A percentile compares a stretch with the other conserved stretches of the same genome.
phyloP scores from a whole-genome alignment of 2,888 invertebrate genomes.

The Hyposoter dolosus region DNA sequence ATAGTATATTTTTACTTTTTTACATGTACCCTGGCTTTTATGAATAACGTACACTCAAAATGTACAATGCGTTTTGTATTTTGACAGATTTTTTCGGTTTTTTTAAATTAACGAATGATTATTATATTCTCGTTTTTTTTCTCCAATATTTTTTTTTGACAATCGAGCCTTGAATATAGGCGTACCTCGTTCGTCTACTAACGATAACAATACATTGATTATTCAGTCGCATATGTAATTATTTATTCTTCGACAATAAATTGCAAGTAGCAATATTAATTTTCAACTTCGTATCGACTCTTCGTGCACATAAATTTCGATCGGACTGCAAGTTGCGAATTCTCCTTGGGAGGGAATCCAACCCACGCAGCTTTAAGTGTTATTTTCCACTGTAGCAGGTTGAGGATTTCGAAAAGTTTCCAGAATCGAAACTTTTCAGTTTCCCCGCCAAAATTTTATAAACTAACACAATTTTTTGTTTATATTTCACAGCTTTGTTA shows the following conservation, averaged over 20 bases:
- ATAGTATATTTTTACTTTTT: slow-evolving; percentile 32
- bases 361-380: background rate
- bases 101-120: slow-evolving; percentile 24
- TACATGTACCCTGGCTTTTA: slow-evolving; percentile 78
- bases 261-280: background rate
- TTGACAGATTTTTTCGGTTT: slow-evolving; percentile 35
- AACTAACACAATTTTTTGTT: slow-evolving; percentile 13
- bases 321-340: background rate
- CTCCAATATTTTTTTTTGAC: slow-evolving; percentile 30
- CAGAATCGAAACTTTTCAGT: background rate
- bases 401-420: background rate
- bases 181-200: slow-evolving; percentile 41
- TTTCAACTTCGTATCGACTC: slow-evolving; percentile 3
- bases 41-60: slow-evolving; percentile 67
- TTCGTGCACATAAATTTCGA: background rate
- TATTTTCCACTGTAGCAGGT: background rate
- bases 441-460: slow-evolving; percentile 1
- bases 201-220: slow-evolving; percentile 74
- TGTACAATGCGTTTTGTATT: slow-evolving; percentile 48
- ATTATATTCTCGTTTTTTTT: slow-evolving; percentile 5
- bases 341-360: background rate
- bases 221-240: slow-evolving; percentile 78
- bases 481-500: slow-evolving; percentile 14
- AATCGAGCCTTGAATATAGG: slow-evolving; percentile 27
- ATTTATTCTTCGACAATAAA: slow-evolving; percentile 34